phyloP scores from a whole-genome alignment of 2,113 vertebrate genomes.

The Phyllopteryx taeniolatus region DNA sequence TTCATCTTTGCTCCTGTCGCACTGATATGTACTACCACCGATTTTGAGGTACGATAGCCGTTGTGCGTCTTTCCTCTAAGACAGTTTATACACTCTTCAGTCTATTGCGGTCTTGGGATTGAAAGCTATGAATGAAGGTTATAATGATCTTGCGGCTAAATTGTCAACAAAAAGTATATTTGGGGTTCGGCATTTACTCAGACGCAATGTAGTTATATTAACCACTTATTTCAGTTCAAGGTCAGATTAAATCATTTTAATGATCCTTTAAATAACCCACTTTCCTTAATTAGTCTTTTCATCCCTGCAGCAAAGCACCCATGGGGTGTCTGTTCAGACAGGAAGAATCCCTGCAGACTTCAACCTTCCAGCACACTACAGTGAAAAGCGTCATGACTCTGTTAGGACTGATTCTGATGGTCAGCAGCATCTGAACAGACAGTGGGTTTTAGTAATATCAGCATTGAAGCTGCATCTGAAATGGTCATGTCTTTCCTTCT shows the following conservation, averaged over 20 bases:
- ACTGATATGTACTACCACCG: not conserved
- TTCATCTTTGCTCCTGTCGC: not conserved
- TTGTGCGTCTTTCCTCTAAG: not conserved
- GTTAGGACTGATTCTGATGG: conserved; percentile 10
- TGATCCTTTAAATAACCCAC: not conserved
- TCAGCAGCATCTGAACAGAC: not conserved
- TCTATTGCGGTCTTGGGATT: not conserved
- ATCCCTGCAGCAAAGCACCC: not conserved
- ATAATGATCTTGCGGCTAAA: not conserved
- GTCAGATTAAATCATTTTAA: not conserved
- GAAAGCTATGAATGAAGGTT: not conserved
- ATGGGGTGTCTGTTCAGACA: conserved; percentile 10
- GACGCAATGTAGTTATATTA: not conserved
- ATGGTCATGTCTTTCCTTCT: not conserved
- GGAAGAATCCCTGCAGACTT: conserved; percentile 11
- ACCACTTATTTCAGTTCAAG: not conserved
- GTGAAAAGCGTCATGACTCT: conserved; percentile 12
- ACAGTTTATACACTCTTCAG: not conserved
- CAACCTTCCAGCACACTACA: not conserved
- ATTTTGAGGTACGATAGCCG: not conserved
- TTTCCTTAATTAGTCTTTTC: conserved; percentile 7
- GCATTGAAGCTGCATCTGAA: not conserved
- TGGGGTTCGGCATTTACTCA: not conserved
- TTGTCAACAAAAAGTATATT: not conserved
- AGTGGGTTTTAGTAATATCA: not conserved